Percentiles rank a stretch among this genome's conserved stretches.
phyloP scores from a whole-genome alignment of 2,797 vertebrate species.

The Muscicapa comitata region DNA sequence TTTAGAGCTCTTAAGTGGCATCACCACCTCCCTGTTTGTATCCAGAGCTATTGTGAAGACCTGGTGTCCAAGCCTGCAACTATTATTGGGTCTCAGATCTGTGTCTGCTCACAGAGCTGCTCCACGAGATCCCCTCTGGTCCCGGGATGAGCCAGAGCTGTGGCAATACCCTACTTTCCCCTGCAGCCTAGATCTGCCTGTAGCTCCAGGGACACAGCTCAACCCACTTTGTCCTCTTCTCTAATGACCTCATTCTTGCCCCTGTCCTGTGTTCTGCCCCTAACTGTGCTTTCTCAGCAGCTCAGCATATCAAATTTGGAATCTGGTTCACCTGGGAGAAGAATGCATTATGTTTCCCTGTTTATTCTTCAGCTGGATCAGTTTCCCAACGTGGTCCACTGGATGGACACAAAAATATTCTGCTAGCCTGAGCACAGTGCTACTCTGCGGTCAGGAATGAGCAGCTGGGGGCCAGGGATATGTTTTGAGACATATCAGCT shows the following conservation, averaged over 20 bases:
- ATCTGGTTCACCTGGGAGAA: background rate
- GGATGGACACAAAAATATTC: background rate
- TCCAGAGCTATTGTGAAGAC: background rate
- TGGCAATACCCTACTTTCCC: background rate
- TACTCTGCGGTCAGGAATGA: background rate
- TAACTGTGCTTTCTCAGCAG: background rate
- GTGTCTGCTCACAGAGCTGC: background rate
- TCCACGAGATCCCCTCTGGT: accelerated
- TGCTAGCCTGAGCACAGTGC: background rate
- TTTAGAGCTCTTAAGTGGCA: background rate
- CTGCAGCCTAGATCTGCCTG: background rate
- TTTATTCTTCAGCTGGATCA: background rate
- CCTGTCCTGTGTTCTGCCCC: background rate
- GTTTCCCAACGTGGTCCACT: background rate
- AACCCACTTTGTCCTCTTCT: background rate
- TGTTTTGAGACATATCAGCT: background rate
- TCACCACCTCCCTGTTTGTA: background rate
- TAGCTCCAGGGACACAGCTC: background rate
- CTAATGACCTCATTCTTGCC: background rate
- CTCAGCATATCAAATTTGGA: background rate
- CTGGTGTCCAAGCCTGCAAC: accelerated
- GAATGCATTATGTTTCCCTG: accelerated
- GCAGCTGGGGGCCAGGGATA: background rate
- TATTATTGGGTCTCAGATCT: background rate
- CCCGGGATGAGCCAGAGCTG: background rate